Conservation (phyloP, 92 coral and sea anemone genomes). For the Porites rus region DNA sequence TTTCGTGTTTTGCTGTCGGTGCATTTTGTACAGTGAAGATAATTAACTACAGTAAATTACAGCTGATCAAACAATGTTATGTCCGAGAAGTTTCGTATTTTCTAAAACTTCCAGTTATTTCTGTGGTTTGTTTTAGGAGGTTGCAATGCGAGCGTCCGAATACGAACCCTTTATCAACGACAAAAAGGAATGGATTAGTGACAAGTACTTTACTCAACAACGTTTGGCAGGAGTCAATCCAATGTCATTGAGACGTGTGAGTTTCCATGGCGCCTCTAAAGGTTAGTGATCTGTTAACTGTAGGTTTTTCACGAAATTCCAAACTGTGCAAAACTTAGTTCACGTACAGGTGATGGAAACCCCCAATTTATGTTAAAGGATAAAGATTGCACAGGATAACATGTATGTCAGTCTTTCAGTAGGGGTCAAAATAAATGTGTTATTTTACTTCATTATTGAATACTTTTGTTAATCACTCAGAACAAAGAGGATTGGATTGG, state of each 20-base stretch:
- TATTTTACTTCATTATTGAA: not conserved
- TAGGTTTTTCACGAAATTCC: not conserved
- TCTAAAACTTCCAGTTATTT: not conserved
- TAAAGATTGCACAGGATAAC: too few relatives aligned
- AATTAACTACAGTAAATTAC: too few relatives aligned
- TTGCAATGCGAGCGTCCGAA: conserved; percentile 13
- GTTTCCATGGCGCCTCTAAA: not conserved
- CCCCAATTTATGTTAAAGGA: too few relatives aligned
- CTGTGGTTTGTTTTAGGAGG: not conserved
- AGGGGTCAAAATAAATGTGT: not conserved
- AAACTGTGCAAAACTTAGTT: too few relatives aligned
- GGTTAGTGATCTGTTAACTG: not conserved
- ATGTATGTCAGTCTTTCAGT: too few relatives aligned
- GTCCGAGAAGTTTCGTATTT: too few relatives aligned
- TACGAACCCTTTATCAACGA: conserved; percentile 15
- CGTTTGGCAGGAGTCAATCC: conserved; percentile 66
- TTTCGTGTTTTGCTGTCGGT: too few relatives aligned
- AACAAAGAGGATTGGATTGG: conserved; percentile 49
- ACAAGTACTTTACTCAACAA: conserved; percentile 60
- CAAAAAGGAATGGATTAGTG: conserved; percentile 40
- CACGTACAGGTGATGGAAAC: too few relatives aligned
- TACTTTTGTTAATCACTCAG: not conserved
- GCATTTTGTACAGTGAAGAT: too few relatives aligned
- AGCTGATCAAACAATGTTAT: too few relatives aligned
- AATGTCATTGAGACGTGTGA: conserved; percentile 52